Percentiles rank a stretch among this genome's conserved stretches.
Evolutionary conservation across 1,140 invertebrate species (phyloP).

Genomic region (Panulirus ornatus): DNA sequence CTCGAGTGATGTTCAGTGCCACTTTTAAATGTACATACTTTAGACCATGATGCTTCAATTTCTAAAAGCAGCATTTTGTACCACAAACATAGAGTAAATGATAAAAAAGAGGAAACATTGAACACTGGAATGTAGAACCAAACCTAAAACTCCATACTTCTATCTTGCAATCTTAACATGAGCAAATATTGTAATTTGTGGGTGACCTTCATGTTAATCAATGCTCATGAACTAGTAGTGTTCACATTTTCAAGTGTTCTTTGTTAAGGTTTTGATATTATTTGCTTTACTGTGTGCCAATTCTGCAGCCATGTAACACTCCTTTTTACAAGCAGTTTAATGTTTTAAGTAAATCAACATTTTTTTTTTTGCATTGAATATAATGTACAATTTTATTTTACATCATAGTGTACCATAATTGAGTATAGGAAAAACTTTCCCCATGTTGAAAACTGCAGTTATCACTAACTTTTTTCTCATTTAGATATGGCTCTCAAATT

Average conservation of each 20-base stretch:
- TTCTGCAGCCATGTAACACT: background rate
- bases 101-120: background rate
- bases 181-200: background rate
- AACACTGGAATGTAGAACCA: background rate
- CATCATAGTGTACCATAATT: no score
- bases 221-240: background rate
- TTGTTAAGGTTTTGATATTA: slow-evolving; percentile 16
- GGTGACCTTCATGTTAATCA: background rate
- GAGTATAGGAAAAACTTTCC: no score
- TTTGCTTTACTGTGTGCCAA: background rate
- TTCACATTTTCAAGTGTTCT: slow-evolving; percentile 16
- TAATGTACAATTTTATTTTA: no score
- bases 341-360: no score
- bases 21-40: slow-evolving; percentile 39
- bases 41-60: background rate
- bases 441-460: no score
- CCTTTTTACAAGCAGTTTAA: no score
- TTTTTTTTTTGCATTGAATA: no score
- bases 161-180: background rate
- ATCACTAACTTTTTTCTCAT: no score
- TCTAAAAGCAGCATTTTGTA: background rate
- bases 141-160: background rate
- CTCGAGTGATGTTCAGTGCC: slow-evolving; percentile 54
- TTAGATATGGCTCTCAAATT: no score
- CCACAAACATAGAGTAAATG: background rate